Evolutionary conservation across 2,113 vertebrate species (phyloP), one percentile per base, ranked within the genome.

Genomic region (Nothocercus julius): DNA sequence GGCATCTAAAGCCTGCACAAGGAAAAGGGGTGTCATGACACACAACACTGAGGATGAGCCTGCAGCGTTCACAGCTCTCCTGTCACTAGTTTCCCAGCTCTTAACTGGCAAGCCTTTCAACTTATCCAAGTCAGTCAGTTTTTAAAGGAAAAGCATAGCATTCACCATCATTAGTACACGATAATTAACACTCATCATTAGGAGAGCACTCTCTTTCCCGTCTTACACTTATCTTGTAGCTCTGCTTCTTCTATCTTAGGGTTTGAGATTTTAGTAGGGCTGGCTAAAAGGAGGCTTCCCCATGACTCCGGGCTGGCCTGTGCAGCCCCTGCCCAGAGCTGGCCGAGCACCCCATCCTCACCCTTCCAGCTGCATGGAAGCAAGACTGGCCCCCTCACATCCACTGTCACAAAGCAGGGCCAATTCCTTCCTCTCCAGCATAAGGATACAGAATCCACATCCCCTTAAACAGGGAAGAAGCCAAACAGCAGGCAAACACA

Each of bases 351-450:
- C 47, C 69, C 74, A 64, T 27, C 20, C 2, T 3, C 27, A 25
- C 36, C 51, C 25, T 47, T 45, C 63, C 25, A 3, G 0, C 40
- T 22, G 36, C 85, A 67, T 10, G 24, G 58, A 40, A 40, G 17
- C 1, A 1, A 40, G 47, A 68, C 42, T 45, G 75, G 30, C 28
- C 53, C 28, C 25, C 54, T 61, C 38, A 18, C 5, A 4, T 18
- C 19, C 40, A 58, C 40, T 13, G 25, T 12, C 38, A n/a, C 38
- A 66, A 30, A 28, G 15, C 58, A 73, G 11, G 25, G 25, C 53
- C 0, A 0, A 72, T 8, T 13, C 51, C 24, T 19, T 34, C 45
- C 3, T 11, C 56, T 68, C 62, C 44, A 0, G 0, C 25, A 8
- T 0, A 0, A 84, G 58, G 44, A 51, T 9, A 79, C 10, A 62